Conservation (phyloP, 2,797 vertebrate species). For the Notamacropus eugenii region DNA sequence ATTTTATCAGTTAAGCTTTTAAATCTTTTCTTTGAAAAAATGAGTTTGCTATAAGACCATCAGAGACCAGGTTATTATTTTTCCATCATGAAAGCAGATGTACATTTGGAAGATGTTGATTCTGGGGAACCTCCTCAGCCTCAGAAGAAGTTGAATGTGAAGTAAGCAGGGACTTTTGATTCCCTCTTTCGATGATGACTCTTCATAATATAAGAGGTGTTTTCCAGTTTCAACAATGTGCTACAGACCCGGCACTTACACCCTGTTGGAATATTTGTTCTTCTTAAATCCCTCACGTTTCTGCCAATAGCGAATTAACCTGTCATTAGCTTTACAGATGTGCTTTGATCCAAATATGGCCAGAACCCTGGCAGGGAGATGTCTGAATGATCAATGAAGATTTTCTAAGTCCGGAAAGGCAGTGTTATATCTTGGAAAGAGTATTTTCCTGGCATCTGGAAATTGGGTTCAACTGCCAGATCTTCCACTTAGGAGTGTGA, state of each 20-base stretch:
- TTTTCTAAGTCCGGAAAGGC: conserved; percentile 68
- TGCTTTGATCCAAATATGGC: conserved; percentile 68
- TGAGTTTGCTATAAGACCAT: conserved; percentile 68
- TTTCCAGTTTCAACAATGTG: conserved; percentile 72
- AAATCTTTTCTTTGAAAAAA: conserved; percentile 71
- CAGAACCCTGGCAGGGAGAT: conserved; percentile 64
- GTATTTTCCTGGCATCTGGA: conserved; percentile 16
- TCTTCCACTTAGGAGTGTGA: conserved; percentile 56
- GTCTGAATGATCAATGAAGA: conserved; percentile 54
- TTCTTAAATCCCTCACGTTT: conserved; percentile 60
- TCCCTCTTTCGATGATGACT: conserved; percentile 36
- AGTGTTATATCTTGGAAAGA: neutral
- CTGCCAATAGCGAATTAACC: conserved; percentile 78
- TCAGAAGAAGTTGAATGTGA: conserved; percentile 42
- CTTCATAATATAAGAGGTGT: conserved; percentile 73
- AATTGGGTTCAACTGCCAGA: conserved; percentile 50
- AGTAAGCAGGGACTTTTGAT: conserved; percentile 60
- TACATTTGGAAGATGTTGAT: conserved; percentile 50
- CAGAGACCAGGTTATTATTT: conserved; percentile 36
- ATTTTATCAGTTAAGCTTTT: conserved; percentile 72
- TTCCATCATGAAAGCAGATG: conserved; percentile 74
- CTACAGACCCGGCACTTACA: conserved; percentile 58
- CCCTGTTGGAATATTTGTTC: conserved; percentile 73
- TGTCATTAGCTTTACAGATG: conserved; percentile 76
- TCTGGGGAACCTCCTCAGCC: conserved; percentile 26